Evolutionary conservation across 1,140 invertebrate species (phyloP).

Genomic region (Vanessa tameamea): DNA sequence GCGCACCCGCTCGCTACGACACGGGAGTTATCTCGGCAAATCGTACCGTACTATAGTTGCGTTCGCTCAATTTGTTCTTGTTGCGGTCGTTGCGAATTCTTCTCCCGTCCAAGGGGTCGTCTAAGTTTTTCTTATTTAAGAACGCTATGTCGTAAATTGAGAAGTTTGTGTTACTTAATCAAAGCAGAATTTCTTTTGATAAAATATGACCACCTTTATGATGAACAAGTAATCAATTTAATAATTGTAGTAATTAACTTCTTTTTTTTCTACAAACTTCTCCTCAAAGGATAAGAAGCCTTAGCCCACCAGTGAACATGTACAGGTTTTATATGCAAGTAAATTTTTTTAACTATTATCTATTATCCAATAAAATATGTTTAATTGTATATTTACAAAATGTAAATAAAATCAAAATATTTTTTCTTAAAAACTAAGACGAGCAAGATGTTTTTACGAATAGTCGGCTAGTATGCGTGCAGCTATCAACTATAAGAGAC

Average conservation of each 20-base stretch:
- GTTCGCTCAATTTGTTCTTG: conserved; percentile 78
- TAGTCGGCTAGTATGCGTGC: background rate
- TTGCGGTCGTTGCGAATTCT: conserved; percentile 77
- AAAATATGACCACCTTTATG: too few relatives aligned
- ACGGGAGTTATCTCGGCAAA: conserved; percentile 77
- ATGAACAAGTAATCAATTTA: background rate
- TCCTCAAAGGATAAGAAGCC: too few relatives aligned
- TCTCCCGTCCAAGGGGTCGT: conserved; percentile 72
- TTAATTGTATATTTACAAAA: too few relatives aligned
- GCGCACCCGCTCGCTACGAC: conserved; percentile 55
- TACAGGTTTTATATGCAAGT: too few relatives aligned
- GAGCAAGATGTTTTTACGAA: too few relatives aligned
- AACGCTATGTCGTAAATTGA: background rate
- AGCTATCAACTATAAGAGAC: conserved; percentile 2
- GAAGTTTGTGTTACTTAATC: background rate
- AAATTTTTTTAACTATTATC: too few relatives aligned
- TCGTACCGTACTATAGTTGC: conserved; percentile 76
- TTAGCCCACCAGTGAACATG: too few relatives aligned
- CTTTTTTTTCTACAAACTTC: too few relatives aligned
- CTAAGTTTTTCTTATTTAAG: conserved; percentile 68
- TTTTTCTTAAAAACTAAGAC: too few relatives aligned
- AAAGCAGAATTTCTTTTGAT: too few relatives aligned
- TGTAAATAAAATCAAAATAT: too few relatives aligned
- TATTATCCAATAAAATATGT: too few relatives aligned
- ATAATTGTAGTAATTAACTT: background rate